Base-by-base conservation (phyloP, 2,888 invertebrate genomes). In the Synergus laeviventris region DNA sequence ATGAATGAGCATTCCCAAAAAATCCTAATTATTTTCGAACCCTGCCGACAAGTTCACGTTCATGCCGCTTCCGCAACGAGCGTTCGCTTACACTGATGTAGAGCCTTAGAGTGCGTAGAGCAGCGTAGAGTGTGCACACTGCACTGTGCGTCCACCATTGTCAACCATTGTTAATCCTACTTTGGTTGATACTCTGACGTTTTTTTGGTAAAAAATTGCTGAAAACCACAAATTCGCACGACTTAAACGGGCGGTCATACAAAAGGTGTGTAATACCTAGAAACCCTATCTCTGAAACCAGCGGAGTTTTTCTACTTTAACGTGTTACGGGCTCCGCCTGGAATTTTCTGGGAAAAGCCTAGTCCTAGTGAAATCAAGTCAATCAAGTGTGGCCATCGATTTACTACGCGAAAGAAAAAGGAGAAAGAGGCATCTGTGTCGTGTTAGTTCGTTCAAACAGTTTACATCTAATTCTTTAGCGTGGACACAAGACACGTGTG, bases 91-190 rank as follows among this genome's bases (percentile, higher is more conserved):
- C 31, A 31, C 5, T 31, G n/a, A n/a, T n/a, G n/a, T n/a, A n/a
- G n/a, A n/a, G n/a, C n/a, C n/a, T n/a, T n/a, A n/a, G n/a, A n/a
- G n/a, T n/a, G n/a, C n/a, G n/a, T n/a, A 85, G 85, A 83, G 84
- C 83, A 76, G 81, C 79, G n/a, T n/a, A n/a, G n/a, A n/a, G n/a
- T n/a, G n/a, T n/a, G 70, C 81, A 79, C 79, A 83, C 80, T 86
- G 81, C 84, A 84, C 82, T 84, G 86, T 31, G 87, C 87, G 88
- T 88, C 89, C 89, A 89, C 89, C 89, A 89, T 89, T 88, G 89
- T 89, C 87, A 86, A 89, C 89, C 89, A 89, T 89, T 88, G 89
- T 89, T 88, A 86, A 88, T 88, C 87, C 89, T 88, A 88, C 86
- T 88, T 88, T 88, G 88, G 87, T 88, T 89, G 88, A 89, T 89